These are phyloP conservation scores for Alaudala cheleensis DNA, from an alignment of 2,113 vertebrate genomes.

Conservation along the genomic window DNA sequence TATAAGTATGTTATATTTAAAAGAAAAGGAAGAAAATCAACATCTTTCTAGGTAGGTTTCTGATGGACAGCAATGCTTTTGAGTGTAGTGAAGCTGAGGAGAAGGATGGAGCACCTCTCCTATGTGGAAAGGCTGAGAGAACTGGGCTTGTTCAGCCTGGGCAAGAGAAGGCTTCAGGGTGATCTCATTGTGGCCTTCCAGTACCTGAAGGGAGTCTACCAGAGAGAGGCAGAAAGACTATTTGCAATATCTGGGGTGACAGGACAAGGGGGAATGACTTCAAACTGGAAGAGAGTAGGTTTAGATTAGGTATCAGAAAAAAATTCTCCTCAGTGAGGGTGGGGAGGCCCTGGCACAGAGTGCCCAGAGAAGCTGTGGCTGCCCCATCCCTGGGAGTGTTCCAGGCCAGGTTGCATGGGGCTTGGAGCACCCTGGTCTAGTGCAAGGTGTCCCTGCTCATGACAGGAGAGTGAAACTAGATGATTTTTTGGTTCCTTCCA, in stretches of 20 bases:
- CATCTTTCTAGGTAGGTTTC: not conserved
- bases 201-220: not conserved
- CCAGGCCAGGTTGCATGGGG: rapidly evolving
- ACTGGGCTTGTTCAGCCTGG: not conserved
- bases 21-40: not conserved
- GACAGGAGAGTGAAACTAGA: not conserved
- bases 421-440: not conserved
- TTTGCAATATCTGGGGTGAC: not conserved
- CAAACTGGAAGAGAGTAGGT: not conserved
- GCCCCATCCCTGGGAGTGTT: not conserved
- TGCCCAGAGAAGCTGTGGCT: not conserved
- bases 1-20: not conserved
- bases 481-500: not conserved
- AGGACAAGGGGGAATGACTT: not conserved
- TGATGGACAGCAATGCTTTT: not conserved
- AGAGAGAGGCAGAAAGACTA: not conserved
- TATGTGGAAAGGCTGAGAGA: not conserved
- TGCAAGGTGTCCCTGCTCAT: not conserved
- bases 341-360: rapidly evolving
- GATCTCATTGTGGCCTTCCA: not conserved
- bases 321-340: not conserved
- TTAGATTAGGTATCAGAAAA: not conserved
- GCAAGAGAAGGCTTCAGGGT: not conserved
- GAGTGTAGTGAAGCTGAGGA: not conserved
- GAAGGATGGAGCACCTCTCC: not conserved